Base-by-base conservation (phyloP, 1,140 invertebrate species). In the Bombus polaris region DNA sequence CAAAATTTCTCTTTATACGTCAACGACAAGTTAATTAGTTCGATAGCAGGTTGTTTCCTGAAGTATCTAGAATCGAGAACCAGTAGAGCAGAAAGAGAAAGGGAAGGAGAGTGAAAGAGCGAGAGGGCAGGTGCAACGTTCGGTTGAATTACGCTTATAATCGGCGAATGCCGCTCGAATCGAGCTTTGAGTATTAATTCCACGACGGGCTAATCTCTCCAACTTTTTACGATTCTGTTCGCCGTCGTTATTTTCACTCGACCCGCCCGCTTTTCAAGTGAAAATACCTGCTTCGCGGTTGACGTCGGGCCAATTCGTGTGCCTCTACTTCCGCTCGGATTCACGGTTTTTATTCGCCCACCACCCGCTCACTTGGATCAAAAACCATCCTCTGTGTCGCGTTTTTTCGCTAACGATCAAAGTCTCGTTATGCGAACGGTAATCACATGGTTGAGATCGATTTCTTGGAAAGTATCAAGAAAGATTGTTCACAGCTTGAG, bases 181-280 rank as follows among this genome's bases (percentile, higher is more conserved):
- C 84, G 85, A 89, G 78, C 81, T 78, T 81, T 71, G 65, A 87
- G 73, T 85, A 78, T 86, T 85, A 85, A 85, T 62, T 66, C 44
- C 53, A 35, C 53, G 53, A 57, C 66, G 3, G 32, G 47, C 70
- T 85, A 89, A 89, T 87, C 86, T n/a, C 81, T 70, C 85, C 78
- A 87, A 90, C 88, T 89, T 89, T 90, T 87, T 87, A 90, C 89
- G 78, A 87, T 77, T 70, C 44, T 12, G 68, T 25, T 39, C 9
- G 3, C 68, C 37, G 10, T 25, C 68, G 44, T 39, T 71, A 71
- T 71, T 71, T 71, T 71, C 70, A 42, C 28, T 71, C 70, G 37
- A 71, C 28, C 68, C 68, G 25, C 3, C 10, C 68, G 39, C 39
- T 15, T n/a, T 15, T 15, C 71, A 5, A 72, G n/a, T 10, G 42